Base-by-base conservation (phyloP, 2,888 invertebrate species). In the Trissolcus japonicus region DNA sequence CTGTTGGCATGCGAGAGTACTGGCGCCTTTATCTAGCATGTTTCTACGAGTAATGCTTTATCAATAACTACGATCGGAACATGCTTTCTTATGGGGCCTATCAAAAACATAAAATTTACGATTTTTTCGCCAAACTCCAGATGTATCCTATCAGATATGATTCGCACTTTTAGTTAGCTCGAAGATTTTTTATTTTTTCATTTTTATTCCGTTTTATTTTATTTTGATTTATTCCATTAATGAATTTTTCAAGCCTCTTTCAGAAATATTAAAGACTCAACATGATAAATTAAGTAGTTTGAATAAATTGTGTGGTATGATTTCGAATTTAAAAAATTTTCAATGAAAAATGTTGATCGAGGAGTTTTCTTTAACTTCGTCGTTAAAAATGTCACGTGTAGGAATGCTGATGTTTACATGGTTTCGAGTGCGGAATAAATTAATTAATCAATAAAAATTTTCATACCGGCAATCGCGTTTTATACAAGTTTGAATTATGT, bases 1-100 rank as follows among this genome's bases (percentile, higher is more conserved):
- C 81, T 80, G 82, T 82, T 85, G 83, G 86, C 86, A 85, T 85
- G 86, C 85, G 81, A 85, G 81, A 81, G 66, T 65, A 79, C 73
- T 79, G 77, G 80, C 74, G 78, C 81, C 79, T 84, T 82, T 82
- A 83, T 83, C 83, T 82, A 80, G 81, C 78, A 73, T 80, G 74
- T 76, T 78, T 60, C 73, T 73, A 46, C 65, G 55, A 73, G 73
- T 66, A 73, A 73, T 73, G 66, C 54, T 65, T 73, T 73, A 73
- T 73, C 73, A 60, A 66, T 73, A 65, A 60, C 60, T 60, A 66
- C 66, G 55, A 73, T 73, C 73, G 55, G 21, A 66, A 66, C 60
- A 73, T 57, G 40, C 46, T 48, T 73, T 66, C 66, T 55, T 65
- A 54, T 66, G 41, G 56, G 55, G 25, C 13, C 66, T 53, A 60